Base-by-base conservation (phyloP, 1,140 invertebrate species). In the Drosophila pruinosa region DNA sequence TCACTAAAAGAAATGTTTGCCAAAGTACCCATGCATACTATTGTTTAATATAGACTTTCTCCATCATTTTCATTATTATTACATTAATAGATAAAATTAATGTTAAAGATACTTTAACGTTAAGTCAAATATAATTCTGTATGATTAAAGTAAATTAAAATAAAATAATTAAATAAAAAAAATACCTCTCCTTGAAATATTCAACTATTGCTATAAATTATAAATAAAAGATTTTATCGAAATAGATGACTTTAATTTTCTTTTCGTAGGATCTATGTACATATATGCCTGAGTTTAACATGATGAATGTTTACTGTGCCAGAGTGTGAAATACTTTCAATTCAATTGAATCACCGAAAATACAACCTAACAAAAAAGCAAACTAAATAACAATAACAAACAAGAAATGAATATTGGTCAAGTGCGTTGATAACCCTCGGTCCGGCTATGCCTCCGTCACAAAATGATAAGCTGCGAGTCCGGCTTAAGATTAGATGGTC, bases 271-370 rank as follows among this genome's bases (percentile, higher is more conserved):
- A n/a, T n/a, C n/a, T n/a, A n/a, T n/a, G n/a, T n/a, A n/a, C n/a
- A n/a, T n/a, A n/a, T n/a, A n/a, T n/a, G n/a, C n/a, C n/a, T n/a
- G n/a, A n/a, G n/a, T n/a, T n/a, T n/a, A n/a, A n/a, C n/a, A n/a
- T n/a, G n/a, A n/a, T n/a, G n/a, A n/a, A n/a, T n/a, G n/a, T n/a
- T n/a, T n/a, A 58, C 41, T 45, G 57, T 47, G 57, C 48, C 15
- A 21, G 54, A 41, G 53, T 65, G 24, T 65, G n/a, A n/a, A 67
- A 62, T 80, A 80, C 67, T 80, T 81, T 80, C 74, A 31, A 53
- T 63, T 38, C 48, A 74, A 81, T 85, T 81, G 80, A 86, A 72
- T 86, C 81, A 81, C 69, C 47, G 24, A 47, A 54, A 43, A 17
- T n/a, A 34, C 31, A 34, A 3, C 31, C n/a, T n/a, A 31, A 50